Evolutionary conservation across 2,888 invertebrate species (phyloP), one percentile per base, ranked within the genome.

Genomic region (Furcula furcula): DNA sequence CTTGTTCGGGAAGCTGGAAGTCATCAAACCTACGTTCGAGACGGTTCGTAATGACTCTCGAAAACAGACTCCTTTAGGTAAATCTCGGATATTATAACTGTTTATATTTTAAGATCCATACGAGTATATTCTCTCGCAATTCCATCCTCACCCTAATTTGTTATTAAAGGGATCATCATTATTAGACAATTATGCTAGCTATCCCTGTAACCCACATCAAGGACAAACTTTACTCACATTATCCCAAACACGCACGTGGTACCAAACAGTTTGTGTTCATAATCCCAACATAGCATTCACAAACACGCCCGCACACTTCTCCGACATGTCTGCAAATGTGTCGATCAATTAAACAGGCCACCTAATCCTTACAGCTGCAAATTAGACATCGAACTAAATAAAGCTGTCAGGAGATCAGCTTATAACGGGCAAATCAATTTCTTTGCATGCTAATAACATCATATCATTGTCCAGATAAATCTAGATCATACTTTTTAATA

Each of bases 231-330:
- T 29, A 34, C n/a, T 21, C 12, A 28, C 11, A 23, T 29, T 33
- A 35, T 39, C 45, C 55, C 48, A 54, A 46, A 55, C 46, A 37
- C 47, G 55, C 55, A 55, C 55, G 52, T 55, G 49, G 39, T 41
- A 46, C 40, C 33, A 27, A 41, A 52, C 59, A 67, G 69, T 77
- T 76, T 70, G 66, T 65, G 44, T 57, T 55, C 49, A 59, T 78
- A 79, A 81, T 65, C 77, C 44, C 45, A 40, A 44, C 51, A 62
- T 55, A 56, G 62, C 66, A 76, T 81, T 76, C 60, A 49, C 38
- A 42, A 60, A 59, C 80, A 76, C 75, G 75, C 69, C 65, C 65
- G 62, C 48, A 45, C 54, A n/a, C 52, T 53, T 45, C 44, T 42
- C 34, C 31, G 34, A 43, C 46, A 36, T 64, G 62, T 58, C 40